Conservation (phyloP, 2,888 invertebrate species). For the Lithodes maja region DNA sequence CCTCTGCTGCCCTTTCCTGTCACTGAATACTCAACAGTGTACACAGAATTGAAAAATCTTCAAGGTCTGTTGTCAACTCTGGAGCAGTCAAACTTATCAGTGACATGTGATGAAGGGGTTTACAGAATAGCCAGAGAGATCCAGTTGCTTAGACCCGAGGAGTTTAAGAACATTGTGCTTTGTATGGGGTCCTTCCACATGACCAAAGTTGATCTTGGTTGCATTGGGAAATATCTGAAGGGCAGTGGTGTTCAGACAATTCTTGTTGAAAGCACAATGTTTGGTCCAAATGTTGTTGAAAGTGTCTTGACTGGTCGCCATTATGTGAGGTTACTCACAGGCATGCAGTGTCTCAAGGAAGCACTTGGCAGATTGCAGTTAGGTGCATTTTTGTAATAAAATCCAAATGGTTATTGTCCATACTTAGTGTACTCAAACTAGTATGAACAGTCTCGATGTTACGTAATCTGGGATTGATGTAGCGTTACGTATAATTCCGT, state of each 20-base stretch:
- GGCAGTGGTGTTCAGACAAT: neutral
- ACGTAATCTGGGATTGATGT: no score
- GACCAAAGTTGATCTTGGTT: neutral
- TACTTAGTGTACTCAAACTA: no score
- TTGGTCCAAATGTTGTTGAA: conserved; percentile 11
- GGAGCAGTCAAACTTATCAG: neutral
- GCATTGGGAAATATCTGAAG: conserved; percentile 12
- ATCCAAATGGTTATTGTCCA: no score
- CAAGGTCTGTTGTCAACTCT: neutral
- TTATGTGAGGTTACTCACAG: neutral
- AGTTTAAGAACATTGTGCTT: neutral
- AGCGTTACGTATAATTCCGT: no score
- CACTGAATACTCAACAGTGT: conserved; percentile 9
- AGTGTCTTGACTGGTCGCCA: conserved; percentile 20
- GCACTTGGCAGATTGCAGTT: neutral
- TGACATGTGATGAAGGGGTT: conserved; percentile 16
- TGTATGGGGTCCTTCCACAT: conserved; percentile 5
- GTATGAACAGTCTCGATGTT: no score
- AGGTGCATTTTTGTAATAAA: neutral
- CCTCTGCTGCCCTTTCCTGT: conserved; percentile 13
- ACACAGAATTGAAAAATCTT: conserved; percentile 6
- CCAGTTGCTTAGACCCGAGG: conserved; percentile 17
- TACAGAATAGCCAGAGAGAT: conserved; percentile 8
- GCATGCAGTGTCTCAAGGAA: conserved; percentile 15
- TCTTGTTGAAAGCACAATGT: conserved; percentile 23